Base-by-base conservation (phyloP, 2,797 vertebrate species). In the Danio albolineatus region DNA sequence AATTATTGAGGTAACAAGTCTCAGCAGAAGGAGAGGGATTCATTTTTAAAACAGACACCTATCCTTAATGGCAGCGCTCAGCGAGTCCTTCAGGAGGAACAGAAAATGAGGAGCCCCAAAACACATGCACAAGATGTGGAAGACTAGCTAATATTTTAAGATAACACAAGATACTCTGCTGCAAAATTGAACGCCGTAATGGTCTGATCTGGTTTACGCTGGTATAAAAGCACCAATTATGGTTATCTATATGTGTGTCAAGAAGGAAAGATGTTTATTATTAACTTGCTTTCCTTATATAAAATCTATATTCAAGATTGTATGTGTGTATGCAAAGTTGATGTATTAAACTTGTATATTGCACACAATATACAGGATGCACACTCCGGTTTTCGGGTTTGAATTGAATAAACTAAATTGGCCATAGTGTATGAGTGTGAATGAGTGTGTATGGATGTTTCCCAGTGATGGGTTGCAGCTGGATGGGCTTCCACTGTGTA, bases 31-130 rank as follows among this genome's bases (percentile, higher is more conserved):
- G 89, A 85, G 83, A 61, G 41, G 89, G 89, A 93, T 92, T 92
- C 89, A 93, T 93, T 91, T 94, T 93, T 94, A 91, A 94, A 93
- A 89, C 82, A 90, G 91, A 94, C 91, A 92, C 90, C 91, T 90
- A 88, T 87, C 87, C 88, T 89, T 93, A 90, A 92, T 90, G 91
- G 90, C 90, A 91, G 90, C 84, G 78, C 84, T 87, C 83, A 86
- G 82, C 88, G 82, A 86, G 86, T 90, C 86, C 86, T 89, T 82
- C 16, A 83, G 65, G 71, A 84, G 83, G 48, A 56, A 71, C 61
- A 61, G 67, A 69, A 62, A 79, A 79, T 44, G 67, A 72, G 46
- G 66, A 46, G 9, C 10, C 49, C 76, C n/a, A 54, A 19, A 59
- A 73, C 38, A 53, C 16, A 38, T 7, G 2, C 48, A 16, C 16